Percentiles rank a stretch among this genome's conserved stretches.
Conservation (phyloP, 2,113 vertebrate species). For the Sialia sialis region DNA sequence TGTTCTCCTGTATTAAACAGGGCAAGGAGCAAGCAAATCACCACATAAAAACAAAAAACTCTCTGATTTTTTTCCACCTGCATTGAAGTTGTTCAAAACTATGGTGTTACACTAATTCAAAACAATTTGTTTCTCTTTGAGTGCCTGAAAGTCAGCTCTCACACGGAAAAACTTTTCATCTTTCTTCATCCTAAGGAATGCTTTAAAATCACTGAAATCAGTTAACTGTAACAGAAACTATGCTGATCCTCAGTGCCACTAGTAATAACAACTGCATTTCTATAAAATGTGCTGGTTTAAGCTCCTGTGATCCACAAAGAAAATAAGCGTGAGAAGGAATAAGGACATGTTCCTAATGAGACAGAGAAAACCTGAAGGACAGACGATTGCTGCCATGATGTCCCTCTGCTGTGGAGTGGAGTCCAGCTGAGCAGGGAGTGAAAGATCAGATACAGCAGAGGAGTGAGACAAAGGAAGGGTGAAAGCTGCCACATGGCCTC, state of each 20-base stretch:
- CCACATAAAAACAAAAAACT: not conserved
- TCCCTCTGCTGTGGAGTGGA: rapidly evolving
- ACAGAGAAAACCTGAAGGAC: not conserved
- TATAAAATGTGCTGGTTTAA: not conserved
- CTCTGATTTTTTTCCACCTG: not conserved
- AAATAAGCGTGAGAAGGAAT: not conserved
- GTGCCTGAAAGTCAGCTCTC: not conserved
- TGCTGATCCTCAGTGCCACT: not conserved
- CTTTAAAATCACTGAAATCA: not conserved
- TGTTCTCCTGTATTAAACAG: not conserved
- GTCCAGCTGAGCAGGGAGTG: not conserved
- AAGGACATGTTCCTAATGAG: not conserved
- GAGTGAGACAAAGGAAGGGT: not conserved
- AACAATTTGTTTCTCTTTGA: not conserved
- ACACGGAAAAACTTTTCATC: not conserved
- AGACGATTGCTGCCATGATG: not conserved
- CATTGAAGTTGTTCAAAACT: not conserved
- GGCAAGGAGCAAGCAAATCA: not conserved
- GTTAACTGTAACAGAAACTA: not conserved
- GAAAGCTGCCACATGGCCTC: not conserved
- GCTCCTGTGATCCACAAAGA: not conserved
- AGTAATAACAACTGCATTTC: not conserved
- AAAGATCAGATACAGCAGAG: not conserved
- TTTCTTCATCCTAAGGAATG: not conserved
- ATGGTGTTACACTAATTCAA: not conserved